Evolutionary conservation across 2,113 vertebrate species (phyloP), one percentile per base, ranked within the genome.

Genomic region (Salvelinus namaycush): DNA sequence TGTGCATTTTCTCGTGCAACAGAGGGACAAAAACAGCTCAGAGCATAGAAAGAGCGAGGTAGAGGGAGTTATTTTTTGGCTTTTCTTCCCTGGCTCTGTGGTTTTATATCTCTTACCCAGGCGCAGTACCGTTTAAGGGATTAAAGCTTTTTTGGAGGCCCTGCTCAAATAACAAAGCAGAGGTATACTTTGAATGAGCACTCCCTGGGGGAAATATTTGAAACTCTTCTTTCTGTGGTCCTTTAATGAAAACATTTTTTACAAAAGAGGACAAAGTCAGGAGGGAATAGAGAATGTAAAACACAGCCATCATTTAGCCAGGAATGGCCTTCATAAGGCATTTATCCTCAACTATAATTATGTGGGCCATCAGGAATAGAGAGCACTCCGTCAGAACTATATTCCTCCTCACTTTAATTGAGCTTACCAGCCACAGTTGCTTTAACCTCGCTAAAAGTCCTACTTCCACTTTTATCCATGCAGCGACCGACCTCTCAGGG

Each of bases 301-400:
- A 77, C 74, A 64, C 48, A 71, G 83, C 79, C 67, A 77, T 87
- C 81, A 86, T 90, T 89, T 79, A 84, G 77, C 84, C 75, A 72
- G 76, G 75, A 89, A 86, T 83, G 78, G 82, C 83, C 85, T 87
- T 86, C 79, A 79, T 81, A 78, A 73, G 81, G 75, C 83, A 70
- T 85, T 90, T 78, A 78, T 83, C 78, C 86, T 83, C 78, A 79
- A 70, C 83, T 92, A 71, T 91, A 91, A 92, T 93, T 93, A 92
- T 85, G 83, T 82, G 80, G 79, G 72, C 78, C 88, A 84, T 88
- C 79, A 89, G 86, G 84, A 89, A 83, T 79, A 84, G 49, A 65
- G 62, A 80, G 77, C 90, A 85, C 87, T 84, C 69, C 79, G 74
- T 79, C 68, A 48, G 39, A 8, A 48, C 34, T 65, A 83, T 84